phyloP scores from a whole-genome alignment of 2,797 vertebrate genomes.

The Spinus olivaceus region DNA sequence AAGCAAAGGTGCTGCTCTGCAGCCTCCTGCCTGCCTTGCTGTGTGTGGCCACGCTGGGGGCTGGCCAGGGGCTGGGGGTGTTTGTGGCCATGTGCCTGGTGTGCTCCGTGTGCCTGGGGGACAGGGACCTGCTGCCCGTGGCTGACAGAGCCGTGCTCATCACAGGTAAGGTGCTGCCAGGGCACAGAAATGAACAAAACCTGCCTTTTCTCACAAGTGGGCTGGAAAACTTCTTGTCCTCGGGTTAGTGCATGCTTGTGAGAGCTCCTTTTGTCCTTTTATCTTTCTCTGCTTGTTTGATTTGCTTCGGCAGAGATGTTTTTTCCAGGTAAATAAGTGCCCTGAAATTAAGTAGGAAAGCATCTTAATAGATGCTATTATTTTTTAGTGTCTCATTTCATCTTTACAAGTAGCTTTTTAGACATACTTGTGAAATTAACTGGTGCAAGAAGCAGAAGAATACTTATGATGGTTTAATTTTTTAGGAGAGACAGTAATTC shows the following conservation, averaged over 20 bases:
- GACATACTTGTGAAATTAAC: background rate
- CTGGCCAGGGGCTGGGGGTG: conserved; percentile 29
- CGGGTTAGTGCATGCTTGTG: background rate
- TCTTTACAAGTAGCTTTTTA: conserved; percentile 38
- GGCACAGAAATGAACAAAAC: fast-evolving
- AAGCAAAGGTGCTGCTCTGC: background rate
- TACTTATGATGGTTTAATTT: background rate
- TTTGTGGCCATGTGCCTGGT: background rate
- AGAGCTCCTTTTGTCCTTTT: background rate
- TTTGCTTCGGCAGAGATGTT: background rate
- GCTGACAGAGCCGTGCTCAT: conserved; percentile 70
- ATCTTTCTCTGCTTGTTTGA: background rate
- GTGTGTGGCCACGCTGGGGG: background rate
- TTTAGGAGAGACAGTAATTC: background rate
- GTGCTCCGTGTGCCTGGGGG: background rate
- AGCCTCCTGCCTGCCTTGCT: conserved; percentile 11
- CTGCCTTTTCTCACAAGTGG: background rate
- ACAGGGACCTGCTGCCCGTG: conserved; percentile 56
- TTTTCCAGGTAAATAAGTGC: background rate
- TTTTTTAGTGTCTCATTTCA: conserved; percentile 19
- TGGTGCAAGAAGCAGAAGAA: background rate
- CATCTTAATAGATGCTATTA: background rate
- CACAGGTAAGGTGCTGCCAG: conserved; percentile 73
- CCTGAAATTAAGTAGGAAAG: conserved; percentile 12
- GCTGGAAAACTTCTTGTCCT: background rate